Percentiles rank a stretch among this genome's conserved stretches.
Conservation (phyloP, 2,888 invertebrate species). For the Meganola albula region DNA sequence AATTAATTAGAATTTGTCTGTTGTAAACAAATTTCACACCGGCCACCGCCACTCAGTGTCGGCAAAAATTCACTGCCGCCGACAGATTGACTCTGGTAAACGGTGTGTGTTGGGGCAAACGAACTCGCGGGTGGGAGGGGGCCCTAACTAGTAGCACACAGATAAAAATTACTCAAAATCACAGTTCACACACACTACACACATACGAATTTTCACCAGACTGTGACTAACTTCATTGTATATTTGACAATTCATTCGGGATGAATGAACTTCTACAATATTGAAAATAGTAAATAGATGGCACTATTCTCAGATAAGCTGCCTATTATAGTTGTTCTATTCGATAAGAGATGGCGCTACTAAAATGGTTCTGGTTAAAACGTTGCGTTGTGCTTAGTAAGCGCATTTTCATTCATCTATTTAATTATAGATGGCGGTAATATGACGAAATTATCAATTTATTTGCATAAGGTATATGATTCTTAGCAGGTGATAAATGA, state of each 20-base stretch:
- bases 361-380: background rate
- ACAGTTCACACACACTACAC: constrained; percentile 33
- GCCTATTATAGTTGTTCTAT: background rate
- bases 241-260: constrained; percentile 72
- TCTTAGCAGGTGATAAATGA: too few species aligned
- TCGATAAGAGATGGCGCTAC: constrained; percentile 20
- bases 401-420: too few species aligned
- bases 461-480: too few species aligned
- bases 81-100: too few species aligned
- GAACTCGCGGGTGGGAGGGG: constrained; percentile 40
- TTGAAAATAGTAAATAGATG: too few species aligned
- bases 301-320: too few species aligned
- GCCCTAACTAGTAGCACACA: constrained; percentile 54
- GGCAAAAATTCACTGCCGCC: too few species aligned
- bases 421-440: too few species aligned
- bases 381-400: background rate
- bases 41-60: constrained; percentile 32
- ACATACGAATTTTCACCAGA: constrained; percentile 41
- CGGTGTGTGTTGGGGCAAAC: constrained; percentile 33
- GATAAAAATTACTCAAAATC: constrained; percentile 28
- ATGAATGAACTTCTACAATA: too few species aligned
- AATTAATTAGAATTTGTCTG: constrained; percentile 36
- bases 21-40: constrained; percentile 32
- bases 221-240: constrained; percentile 61
- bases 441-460: too few species aligned